These are phyloP conservation scores for Ernsta delagoae DNA, from an alignment of 2,888 invertebrate species.

Conservation along the genomic window DNA sequence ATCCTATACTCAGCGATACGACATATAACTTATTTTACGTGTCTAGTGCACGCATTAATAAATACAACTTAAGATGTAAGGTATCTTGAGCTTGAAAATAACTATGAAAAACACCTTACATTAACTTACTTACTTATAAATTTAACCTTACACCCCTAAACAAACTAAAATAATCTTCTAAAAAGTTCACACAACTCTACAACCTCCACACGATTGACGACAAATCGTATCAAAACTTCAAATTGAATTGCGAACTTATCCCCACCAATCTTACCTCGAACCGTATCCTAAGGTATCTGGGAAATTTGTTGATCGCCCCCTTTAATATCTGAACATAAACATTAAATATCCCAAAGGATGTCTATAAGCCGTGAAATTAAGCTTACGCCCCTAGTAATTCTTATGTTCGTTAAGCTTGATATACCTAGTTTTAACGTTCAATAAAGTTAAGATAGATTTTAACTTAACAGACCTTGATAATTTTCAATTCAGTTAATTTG, in stretches of 20 bases:
- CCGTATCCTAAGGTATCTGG: slow-evolving; percentile 57
- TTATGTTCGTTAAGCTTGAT: slow-evolving; percentile 52
- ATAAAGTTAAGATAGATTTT: too few species aligned
- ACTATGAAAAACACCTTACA: too few species aligned
- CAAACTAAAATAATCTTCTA: slow-evolving; percentile 6
- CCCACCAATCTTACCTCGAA: slow-evolving; percentile 45
- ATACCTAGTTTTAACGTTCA: slow-evolving; percentile 39
- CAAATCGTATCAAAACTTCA: slow-evolving; percentile 7
- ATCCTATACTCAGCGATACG: too few species aligned
- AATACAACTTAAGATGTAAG: too few species aligned
- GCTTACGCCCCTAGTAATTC: slow-evolving; percentile 53
- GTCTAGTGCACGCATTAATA: too few species aligned
- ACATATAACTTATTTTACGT: too few species aligned
- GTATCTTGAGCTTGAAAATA: too few species aligned
- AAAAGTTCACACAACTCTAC: not conserved
- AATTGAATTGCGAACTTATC: slow-evolving; percentile 42
- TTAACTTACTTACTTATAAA: too few species aligned
- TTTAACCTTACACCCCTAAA: not conserved
- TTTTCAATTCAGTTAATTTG: too few species aligned
- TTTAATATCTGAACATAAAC: slow-evolving; percentile 66
- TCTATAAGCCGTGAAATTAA: slow-evolving; percentile 72
- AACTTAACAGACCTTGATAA: too few species aligned
- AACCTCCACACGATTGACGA: slow-evolving; percentile 1
- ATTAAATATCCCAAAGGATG: slow-evolving; percentile 70
- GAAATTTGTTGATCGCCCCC: slow-evolving; percentile 76